Conservation (phyloP, 1,140 invertebrate species). For the Ips nitidus region DNA sequence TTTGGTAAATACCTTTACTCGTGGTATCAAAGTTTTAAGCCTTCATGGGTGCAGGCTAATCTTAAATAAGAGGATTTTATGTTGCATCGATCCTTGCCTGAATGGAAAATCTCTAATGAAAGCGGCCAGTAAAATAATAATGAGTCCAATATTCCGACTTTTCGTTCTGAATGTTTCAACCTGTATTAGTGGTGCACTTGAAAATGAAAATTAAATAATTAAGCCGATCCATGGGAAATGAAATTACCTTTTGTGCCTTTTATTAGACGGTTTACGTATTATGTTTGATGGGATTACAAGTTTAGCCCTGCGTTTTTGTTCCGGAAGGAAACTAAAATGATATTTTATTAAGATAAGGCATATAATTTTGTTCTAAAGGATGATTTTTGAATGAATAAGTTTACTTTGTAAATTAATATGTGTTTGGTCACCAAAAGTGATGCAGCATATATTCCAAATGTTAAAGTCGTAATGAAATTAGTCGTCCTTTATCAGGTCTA, state of each 20-base stretch:
- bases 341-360: too few relatives aligned
- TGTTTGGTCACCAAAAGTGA: neutral
- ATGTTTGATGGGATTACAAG: too few relatives aligned
- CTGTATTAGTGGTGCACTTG: neutral
- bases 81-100: slow-evolving; percentile 11
- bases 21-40: slow-evolving; percentile 5
- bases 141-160: neutral
- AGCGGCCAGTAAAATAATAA: slow-evolving; percentile 11
- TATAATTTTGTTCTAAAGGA: too few relatives aligned
- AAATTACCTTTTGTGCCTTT: neutral
- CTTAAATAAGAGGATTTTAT: slow-evolving; percentile 21
- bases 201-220: neutral
- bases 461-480: neutral
- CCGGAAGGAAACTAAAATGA: too few relatives aligned
- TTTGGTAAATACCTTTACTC: slow-evolving; percentile 15
- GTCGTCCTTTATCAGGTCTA: slow-evolving; percentile 2
- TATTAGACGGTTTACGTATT: neutral
- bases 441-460: neutral
- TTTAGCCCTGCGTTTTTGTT: too few relatives aligned
- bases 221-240: neutral
- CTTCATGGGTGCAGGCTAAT: slow-evolving; percentile 13
- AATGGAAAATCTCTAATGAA: slow-evolving; percentile 7
- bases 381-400: too few relatives aligned
- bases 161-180: neutral
- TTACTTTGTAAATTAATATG: too few relatives aligned